These are phyloP conservation scores for Danionella cerebrum DNA, from an alignment of 2,113 vertebrate genomes.

Conservation along the genomic window DNA sequence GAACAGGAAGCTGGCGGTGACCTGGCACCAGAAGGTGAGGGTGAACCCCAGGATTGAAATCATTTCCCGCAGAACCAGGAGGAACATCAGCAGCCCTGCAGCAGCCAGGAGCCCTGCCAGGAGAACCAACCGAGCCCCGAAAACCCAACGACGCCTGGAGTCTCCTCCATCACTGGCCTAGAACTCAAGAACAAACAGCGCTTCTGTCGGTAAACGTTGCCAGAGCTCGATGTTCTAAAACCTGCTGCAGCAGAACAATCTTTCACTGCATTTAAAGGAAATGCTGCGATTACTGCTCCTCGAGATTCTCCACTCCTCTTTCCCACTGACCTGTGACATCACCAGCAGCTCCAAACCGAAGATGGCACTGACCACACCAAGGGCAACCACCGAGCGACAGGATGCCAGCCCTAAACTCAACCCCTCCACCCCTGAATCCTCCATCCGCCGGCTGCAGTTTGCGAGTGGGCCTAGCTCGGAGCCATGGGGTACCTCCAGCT, in stretches of 20 bases:
- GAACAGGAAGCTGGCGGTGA: slow-evolving; percentile 68
- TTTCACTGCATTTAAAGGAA: too few species aligned
- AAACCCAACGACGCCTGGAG: slow-evolving; percentile 58
- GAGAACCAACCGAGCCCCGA: slow-evolving; percentile 64
- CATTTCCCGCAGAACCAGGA: slow-evolving; percentile 56
- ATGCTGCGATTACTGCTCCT: too few species aligned
- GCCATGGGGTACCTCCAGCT: slow-evolving; percentile 14
- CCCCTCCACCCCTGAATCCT: slow-evolving; percentile 48
- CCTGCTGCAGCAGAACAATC: too few species aligned
- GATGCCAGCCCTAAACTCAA: slow-evolving; percentile 53
- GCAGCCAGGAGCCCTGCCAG: slow-evolving; percentile 59
- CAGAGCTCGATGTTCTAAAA: too few species aligned
- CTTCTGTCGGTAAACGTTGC: too few species aligned
- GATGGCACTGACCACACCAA: slow-evolving; percentile 69
- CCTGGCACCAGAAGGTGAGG: slow-evolving; percentile 72
- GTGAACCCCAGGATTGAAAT: slow-evolving; percentile 61
- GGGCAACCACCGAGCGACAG: slow-evolving; percentile 52
- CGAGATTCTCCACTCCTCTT: too few species aligned
- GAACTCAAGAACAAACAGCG: too few species aligned
- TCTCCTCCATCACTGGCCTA: slow-evolving; percentile 63
- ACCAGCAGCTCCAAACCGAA: slow-evolving; percentile 78
- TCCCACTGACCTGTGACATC: slow-evolving; percentile 72
- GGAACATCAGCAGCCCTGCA: slow-evolving; percentile 59
- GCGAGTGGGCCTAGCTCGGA: neutral
- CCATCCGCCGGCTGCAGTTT: slow-evolving; percentile 61